Evolutionary conservation across 2,888 invertebrate genomes (phyloP).

Genomic region (Merodon equestris): DNA sequence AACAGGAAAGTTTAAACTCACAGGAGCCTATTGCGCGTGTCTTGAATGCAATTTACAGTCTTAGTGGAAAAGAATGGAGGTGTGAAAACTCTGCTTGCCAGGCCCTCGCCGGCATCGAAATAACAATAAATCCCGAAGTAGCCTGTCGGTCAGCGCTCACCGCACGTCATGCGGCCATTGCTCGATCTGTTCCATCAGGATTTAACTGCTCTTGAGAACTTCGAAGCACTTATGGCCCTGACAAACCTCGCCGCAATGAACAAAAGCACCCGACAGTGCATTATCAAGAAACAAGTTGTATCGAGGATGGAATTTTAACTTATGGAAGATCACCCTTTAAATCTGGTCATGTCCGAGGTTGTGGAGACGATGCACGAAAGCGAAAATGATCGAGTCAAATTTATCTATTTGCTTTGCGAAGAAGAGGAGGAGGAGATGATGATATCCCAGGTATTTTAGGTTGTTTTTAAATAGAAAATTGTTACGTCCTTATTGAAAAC

Average conservation of each 20-base stretch:
- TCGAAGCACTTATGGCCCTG: conserved; percentile 96
- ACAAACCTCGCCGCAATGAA: conserved; percentile 96
- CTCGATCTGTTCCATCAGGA: conserved; percentile 91
- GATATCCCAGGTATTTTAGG: too few species aligned
- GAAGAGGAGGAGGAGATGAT: conserved; percentile 92
- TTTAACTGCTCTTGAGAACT: conserved; percentile 94
- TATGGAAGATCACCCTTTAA: conserved; percentile 96
- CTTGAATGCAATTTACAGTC: conserved; percentile 92
- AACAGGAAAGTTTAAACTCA: conserved; percentile 92
- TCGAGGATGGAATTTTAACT: conserved; percentile 94
- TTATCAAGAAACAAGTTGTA: conserved; percentile 94
- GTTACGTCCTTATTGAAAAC: too few species aligned
- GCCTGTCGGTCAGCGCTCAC: conserved; percentile 96
- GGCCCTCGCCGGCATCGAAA: conserved; percentile 95
- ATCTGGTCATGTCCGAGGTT: conserved; percentile 90
- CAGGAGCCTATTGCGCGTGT: conserved; percentile 94
- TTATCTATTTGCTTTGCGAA: conserved; percentile 87
- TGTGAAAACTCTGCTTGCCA: conserved; percentile 94
- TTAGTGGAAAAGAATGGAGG: conserved; percentile 97
- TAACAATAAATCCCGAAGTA: conserved; percentile 97
- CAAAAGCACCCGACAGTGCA: conserved; percentile 88
- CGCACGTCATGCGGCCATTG: conserved; percentile 94
- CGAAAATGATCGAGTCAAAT: conserved; percentile 94
- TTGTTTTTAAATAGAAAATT: too few species aligned
- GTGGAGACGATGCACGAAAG: conserved; percentile 88